Evolutionary conservation across 2,113 vertebrate species (phyloP), one percentile per base, ranked within the genome.

Genomic region (Otus sunia): DNA sequence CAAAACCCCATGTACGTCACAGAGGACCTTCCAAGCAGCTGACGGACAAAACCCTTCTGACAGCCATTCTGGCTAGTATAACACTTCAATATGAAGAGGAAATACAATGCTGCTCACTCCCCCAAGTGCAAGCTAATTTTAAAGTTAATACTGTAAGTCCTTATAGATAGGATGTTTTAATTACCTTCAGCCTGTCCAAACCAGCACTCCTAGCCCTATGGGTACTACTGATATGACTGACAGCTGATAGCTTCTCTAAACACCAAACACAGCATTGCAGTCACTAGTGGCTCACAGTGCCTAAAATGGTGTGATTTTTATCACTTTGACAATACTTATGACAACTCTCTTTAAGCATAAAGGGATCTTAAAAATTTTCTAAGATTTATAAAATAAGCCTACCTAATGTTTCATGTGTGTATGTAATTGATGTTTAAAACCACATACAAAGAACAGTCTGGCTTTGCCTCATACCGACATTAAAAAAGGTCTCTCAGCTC

Each of bases 191-290:
- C 53, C 58, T 86, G 83, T 60, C 89, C 94, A 93, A 81, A 84
- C 34, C 60, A 94, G 52, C 32, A 34, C 45, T 94, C 58, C 53
- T 79, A 89, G 27, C 43, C 39, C 84, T 75, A 14, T 47, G 59
- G n/a, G 50, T 81, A 73, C 75, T 94, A 83, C 86, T 93, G 53
- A 74, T 55, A 41, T 53, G 60, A 84, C 47, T 81, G 93, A 71
- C 71, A 95, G 92, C 71, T 95, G 69, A 88, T 25, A 94, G 94
- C 73, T 97, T 88, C 76, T 88, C 92, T 79, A 55, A 96, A 94
- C 91, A 90, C 39, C 55, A 68, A 66, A 69, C 25, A 77, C 25
- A 89, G 69, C 69, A 76, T 2, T 73, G 74, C 58, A 95, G 66
- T 50, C 53, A 66, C 86, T 37, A 89, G 68, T 3, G 2, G 58